Evolutionary conservation across 2,888 invertebrate species (phyloP).

Genomic region (Prosopocoilus inquinatus): DNA sequence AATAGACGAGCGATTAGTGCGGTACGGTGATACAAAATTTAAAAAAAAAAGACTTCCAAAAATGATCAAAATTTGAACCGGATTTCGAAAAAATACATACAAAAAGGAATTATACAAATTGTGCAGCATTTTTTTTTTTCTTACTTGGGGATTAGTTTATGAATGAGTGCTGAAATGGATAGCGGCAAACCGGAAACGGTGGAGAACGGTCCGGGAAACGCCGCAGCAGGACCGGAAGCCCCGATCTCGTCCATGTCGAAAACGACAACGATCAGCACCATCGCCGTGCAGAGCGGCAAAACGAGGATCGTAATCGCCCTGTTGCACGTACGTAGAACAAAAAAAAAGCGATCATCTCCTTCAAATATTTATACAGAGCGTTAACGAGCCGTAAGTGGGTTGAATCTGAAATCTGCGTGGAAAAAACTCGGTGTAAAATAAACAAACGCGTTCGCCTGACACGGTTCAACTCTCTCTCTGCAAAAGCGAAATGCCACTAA

Average conservation of each 20-base stretch:
- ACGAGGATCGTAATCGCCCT: constrained; percentile 85
- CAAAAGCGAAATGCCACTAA: background rate
- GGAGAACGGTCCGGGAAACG: constrained; percentile 33
- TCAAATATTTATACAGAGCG: too few species aligned
- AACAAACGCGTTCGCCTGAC: too few species aligned
- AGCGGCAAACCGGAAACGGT: constrained; percentile 21
- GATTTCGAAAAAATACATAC: too few species aligned
- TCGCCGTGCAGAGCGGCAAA: constrained; percentile 84
- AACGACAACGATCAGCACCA: constrained; percentile 85
- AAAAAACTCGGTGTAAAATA: too few species aligned
- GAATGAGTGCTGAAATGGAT: background rate
- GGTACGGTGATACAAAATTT: background rate
- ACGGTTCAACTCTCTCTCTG: too few species aligned
- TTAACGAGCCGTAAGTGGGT: too few species aligned
- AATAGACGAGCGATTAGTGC: constrained; percentile 19
- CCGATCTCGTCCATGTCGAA: constrained; percentile 46
- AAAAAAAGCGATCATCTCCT: background rate
- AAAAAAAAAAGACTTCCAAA: too few species aligned
- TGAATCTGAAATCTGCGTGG: too few species aligned
- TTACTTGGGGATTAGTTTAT: too few species aligned
- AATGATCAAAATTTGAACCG: too few species aligned
- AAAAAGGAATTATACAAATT: too few species aligned
- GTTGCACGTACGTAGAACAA: constrained; percentile 71
- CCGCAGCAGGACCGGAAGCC: constrained; percentile 14
- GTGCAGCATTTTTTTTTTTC: too few species aligned